A percentile compares a stretch with the other conserved stretches of the same genome.
These are phyloP conservation scores for Circaetus cinerascens DNA, from an alignment of 2,113 vertebrate genomes.

Conservation along the genomic window DNA sequence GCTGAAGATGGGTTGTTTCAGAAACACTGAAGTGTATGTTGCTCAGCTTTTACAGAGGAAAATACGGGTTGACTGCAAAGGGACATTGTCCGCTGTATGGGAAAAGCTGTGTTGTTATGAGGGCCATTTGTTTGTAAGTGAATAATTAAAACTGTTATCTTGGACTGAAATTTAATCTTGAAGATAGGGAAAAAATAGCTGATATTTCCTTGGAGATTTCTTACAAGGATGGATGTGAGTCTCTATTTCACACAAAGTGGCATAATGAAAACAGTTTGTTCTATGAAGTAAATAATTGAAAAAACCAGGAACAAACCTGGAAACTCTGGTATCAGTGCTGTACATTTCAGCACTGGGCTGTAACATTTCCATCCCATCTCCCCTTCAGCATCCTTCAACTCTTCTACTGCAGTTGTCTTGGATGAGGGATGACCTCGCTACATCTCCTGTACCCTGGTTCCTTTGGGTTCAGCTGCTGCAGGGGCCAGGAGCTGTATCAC, in stretches of 20 bases:
- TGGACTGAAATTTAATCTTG: background rate
- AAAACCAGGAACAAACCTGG: background rate
- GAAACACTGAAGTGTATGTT: background rate
- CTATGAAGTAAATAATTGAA: background rate
- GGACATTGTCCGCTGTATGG: background rate
- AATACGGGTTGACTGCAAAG: background rate
- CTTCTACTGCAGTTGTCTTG: background rate
- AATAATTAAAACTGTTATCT: background rate
- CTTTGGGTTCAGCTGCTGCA: background rate
- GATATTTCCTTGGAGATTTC: background rate
- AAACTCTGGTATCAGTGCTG: background rate
- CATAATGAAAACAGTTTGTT: background rate
- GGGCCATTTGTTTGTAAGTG: background rate
- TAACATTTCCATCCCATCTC: background rate
- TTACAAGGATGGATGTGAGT: background rate
- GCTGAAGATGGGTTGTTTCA: background rate
- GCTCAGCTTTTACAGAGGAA: background rate
- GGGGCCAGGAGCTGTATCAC: background rate
- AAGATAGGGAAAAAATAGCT: background rate
- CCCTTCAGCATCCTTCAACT: background rate
- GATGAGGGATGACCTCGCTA: background rate
- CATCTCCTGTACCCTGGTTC: background rate
- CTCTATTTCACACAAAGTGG: background rate
- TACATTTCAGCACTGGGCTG: background rate
- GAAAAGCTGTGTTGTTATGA: background rate